Conservation (phyloP, 1,140 invertebrate species). For the Pogonus chalceus region DNA sequence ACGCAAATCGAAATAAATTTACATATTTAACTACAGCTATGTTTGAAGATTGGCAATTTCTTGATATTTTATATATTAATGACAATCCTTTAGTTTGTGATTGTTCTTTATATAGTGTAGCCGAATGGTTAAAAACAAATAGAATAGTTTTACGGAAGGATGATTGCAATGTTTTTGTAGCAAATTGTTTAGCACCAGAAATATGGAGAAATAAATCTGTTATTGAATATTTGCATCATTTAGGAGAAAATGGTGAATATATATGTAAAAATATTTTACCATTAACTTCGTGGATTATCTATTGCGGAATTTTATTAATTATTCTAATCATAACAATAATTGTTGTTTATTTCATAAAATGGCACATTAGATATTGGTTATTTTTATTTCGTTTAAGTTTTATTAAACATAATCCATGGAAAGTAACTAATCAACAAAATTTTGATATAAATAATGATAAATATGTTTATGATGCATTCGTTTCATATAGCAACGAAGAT, state of each 20-base stretch:
- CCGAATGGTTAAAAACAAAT: conserved; percentile 9
- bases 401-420: conserved; percentile 18
- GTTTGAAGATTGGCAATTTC: conserved; percentile 41
- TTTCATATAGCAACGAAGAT: conserved; percentile 55
- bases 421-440: conserved; percentile 8
- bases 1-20: conserved; percentile 42
- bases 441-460: conserved; percentile 15
- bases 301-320: conserved; percentile 30
- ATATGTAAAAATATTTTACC: conserved; percentile 22
- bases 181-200: conserved; percentile 15
- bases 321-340: conserved; percentile 25
- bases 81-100: conserved; percentile 45
- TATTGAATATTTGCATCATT: conserved; percentile 5
- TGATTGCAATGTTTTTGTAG: neutral
- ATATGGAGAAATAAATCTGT: conserved; percentile 1
- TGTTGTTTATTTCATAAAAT: conserved; percentile 31
- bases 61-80: conserved; percentile 37
- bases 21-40: conserved; percentile 41
- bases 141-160: neutral
- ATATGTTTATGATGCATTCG: conserved; percentile 53
- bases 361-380: conserved; percentile 44
- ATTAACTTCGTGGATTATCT: conserved; percentile 31
- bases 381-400: conserved; percentile 39
- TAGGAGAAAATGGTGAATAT: conserved; percentile 2
- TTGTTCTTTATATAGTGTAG: conserved; percentile 24